Base-by-base conservation (phyloP, 2,888 invertebrate genomes). In the Balanococcus diminutus region DNA sequence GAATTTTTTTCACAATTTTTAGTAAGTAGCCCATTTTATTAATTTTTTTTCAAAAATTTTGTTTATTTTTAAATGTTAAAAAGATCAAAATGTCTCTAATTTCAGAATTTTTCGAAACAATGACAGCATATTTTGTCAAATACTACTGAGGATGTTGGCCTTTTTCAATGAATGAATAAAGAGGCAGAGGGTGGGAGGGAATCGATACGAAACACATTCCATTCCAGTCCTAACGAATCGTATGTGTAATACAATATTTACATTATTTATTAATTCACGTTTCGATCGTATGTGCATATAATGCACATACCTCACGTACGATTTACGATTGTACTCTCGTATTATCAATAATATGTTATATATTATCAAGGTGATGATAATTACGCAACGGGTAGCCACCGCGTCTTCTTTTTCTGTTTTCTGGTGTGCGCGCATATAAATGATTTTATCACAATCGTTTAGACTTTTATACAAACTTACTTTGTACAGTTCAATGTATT, bases 401-500 rank as follows among this genome's bases (percentile, higher is more conserved):
- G 14, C 14, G 14, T 51, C 51, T 51, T 51, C 22, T 42, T 42
- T 42, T 42, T 14, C 14, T 42, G 2, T 42, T 6, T 2, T 42
- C 2, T 42, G 8, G 42, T 42, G 14, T 11, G 14, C 9, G 51
- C 19, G 5, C 51, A 19, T 51, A 51, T 51, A 36, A 9, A 14
- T 8, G 19, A 19, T 67, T 75, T 75, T 75, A 75, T 75, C 75
- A 75, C 32, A 28, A 2, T 75, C n/a, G 36, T 67, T 67, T 67
- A 28, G 75, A 75, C 75, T 75, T 75, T 75, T 28, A 32, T 32
- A 75, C 75, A 75, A 75, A 32, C 75, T 75, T 75, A 75, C 75
- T 31, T 51, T 31, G 51, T 46, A 82, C 51, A 82, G 51, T 82
- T 82, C 82, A 82, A 82, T 82, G 82, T 51, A 82, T 82, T 82